Percentiles rank a stretch among this genome's conserved stretches.
Conservation (phyloP, 2,888 invertebrate species). For the Spodoptera picta region DNA sequence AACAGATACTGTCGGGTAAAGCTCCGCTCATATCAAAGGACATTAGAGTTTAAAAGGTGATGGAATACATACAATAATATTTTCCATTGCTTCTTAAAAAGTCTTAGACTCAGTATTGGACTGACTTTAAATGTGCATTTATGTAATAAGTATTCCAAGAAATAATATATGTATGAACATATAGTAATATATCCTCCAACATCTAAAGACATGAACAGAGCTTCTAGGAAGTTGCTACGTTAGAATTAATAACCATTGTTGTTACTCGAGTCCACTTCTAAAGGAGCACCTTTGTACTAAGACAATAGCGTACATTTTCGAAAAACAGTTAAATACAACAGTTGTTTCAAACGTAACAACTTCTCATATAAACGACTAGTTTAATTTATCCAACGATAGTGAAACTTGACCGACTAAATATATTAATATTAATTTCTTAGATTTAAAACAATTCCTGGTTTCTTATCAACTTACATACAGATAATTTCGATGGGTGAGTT, state of each 20-base stretch:
- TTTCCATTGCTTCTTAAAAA: too few species aligned
- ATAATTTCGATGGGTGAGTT: slow-evolving; percentile 30
- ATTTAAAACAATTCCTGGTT: slow-evolving; percentile 49
- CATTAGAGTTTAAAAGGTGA: too few species aligned
- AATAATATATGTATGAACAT: too few species aligned
- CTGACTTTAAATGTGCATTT: too few species aligned
- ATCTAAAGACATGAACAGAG: too few species aligned
- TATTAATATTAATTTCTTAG: slow-evolving; percentile 36
- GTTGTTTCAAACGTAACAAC: slow-evolving; percentile 7
- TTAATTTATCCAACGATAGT: slow-evolving; percentile 8
- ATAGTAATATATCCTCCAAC: too few species aligned
- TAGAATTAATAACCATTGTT: not conserved
- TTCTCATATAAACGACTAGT: slow-evolving; percentile 9
- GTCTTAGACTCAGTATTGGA: too few species aligned
- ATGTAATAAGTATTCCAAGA: too few species aligned
- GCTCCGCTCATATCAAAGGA: too few species aligned
- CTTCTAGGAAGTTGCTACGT: slow-evolving; percentile 4
- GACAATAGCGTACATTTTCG: not conserved
- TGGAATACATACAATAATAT: too few species aligned
- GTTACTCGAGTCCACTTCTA: not conserved
- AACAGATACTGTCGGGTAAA: slow-evolving; percentile 28
- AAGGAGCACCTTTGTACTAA: not conserved
- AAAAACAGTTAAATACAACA: not conserved
- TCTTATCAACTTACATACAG: slow-evolving; percentile 23
- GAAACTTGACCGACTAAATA: slow-evolving; percentile 18